Evolutionary conservation across 2,888 invertebrate species (phyloP).

Genomic region (Tetragonula carbonaria): DNA sequence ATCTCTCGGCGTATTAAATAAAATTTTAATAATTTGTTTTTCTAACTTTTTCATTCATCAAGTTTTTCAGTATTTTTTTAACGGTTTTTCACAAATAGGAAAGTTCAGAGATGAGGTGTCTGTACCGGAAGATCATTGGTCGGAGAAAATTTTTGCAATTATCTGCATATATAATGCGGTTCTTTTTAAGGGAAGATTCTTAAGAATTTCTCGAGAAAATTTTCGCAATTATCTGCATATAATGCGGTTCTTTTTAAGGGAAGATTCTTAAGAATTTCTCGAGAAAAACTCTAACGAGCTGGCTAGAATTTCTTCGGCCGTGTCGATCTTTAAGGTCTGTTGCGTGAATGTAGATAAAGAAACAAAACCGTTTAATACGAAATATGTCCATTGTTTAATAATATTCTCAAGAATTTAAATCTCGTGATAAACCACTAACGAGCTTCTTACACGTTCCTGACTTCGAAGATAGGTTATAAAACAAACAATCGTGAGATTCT

Average conservation of each 20-base stretch:
- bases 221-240: conserved; percentile 44
- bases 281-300: conserved; percentile 45
- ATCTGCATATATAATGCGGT: conserved; percentile 30
- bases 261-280: conserved; percentile 47
- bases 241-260: conserved; percentile 32
- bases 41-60: neutral
- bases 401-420: conserved; percentile 10
- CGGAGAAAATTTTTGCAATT: conserved; percentile 47
- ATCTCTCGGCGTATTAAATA: neutral
- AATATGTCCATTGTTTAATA: neutral
- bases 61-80: conserved; percentile 13
- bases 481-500: neutral
- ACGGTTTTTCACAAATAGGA: conserved; percentile 15
- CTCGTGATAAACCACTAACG: neutral
- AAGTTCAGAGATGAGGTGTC: conserved; percentile 19
- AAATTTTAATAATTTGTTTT: conserved; percentile 5
- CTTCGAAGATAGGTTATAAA: neutral
- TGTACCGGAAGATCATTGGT: conserved; percentile 36
- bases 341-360: conserved; percentile 16
- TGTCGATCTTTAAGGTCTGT: conserved; percentile 11
- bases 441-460: neutral
- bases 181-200: conserved; percentile 31
- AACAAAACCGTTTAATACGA: neutral
- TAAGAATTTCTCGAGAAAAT: conserved; percentile 47
- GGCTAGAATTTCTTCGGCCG: conserved; percentile 23